phyloP scores from a whole-genome alignment of 2,888 invertebrate genomes.

The Bombylius major region DNA sequence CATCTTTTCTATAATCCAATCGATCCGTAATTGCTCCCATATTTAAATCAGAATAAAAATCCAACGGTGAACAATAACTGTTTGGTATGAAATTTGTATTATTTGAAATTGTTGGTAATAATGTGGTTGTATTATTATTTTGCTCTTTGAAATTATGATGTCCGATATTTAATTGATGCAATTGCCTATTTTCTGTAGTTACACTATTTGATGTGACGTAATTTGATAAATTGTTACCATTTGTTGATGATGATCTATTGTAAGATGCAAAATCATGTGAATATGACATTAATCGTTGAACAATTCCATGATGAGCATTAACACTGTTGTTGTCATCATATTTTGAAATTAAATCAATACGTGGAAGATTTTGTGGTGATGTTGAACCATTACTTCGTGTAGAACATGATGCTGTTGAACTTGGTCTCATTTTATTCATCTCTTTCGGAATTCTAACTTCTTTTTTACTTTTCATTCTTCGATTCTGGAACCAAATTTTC shows the following conservation, averaged over 20 bases:
- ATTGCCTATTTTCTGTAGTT: background rate
- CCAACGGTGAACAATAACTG: background rate
- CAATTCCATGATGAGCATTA: conserved; percentile 13
- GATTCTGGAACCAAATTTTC: conserved; percentile 76
- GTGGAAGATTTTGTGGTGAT: background rate
- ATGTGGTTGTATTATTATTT: background rate
- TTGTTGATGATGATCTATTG: background rate
- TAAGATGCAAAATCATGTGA: conserved; percentile 2
- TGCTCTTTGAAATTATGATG: background rate
- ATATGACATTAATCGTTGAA: conserved; percentile 13
- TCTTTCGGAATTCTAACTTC: conserved; percentile 29
- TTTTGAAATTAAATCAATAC: background rate
- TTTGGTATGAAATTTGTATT: background rate
- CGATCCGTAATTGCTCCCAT: background rate
- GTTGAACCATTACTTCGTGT: conserved; percentile 1
- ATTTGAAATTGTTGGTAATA: background rate
- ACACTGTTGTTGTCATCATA: background rate
- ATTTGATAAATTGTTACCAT: background rate
- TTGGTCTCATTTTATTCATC: background rate
- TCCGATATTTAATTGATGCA: background rate
- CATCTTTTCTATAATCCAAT: background rate
- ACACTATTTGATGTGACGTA: background rate
- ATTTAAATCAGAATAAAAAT: background rate
- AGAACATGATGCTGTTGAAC: conserved; percentile 3
- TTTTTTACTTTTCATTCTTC: conserved; percentile 71